phyloP scores from a whole-genome alignment of 2,888 invertebrate genomes.

The Caenorhabditis japonica region DNA sequence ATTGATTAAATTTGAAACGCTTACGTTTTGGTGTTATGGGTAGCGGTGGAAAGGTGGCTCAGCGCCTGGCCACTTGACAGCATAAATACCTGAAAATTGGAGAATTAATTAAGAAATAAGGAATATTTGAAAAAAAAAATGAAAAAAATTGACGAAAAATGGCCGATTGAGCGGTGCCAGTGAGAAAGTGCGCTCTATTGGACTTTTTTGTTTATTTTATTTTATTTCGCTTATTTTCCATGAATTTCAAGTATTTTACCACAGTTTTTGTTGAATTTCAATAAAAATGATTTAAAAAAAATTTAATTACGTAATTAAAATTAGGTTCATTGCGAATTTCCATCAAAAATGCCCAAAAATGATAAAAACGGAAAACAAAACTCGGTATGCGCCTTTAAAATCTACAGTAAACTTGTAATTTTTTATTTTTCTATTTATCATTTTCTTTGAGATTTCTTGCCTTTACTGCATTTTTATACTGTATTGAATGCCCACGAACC shows the following conservation, averaged over 20 bases:
- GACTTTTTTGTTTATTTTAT: constrained; percentile 5
- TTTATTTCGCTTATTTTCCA: background rate
- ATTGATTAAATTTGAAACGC: background rate
- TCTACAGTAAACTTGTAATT: background rate
- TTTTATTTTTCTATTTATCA: background rate
- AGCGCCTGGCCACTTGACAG: constrained; percentile 24
- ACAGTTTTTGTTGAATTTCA: background rate
- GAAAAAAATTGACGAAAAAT: background rate
- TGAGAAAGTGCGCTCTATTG: constrained; percentile 22
- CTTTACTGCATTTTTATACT: no score
- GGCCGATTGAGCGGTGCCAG: constrained; percentile 22
- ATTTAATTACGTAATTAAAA: no score
- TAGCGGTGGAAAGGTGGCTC: constrained; percentile 30
- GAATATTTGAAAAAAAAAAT: background rate
- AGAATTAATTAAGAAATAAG: background rate
- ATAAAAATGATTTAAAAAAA: no score
- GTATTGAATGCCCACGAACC: no score
- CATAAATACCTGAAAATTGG: constrained; percentile 37
- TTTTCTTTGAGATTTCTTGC: no score
- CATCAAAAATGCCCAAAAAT: no score
- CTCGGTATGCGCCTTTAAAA: no score
- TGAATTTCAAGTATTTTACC: background rate
- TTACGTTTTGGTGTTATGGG: constrained; percentile 25
- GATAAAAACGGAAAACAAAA: no score
- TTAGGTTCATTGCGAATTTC: no score